These are phyloP conservation scores for Epinotia ramella DNA, from an alignment of 2,888 invertebrate species.

Conservation along the genomic window DNA sequence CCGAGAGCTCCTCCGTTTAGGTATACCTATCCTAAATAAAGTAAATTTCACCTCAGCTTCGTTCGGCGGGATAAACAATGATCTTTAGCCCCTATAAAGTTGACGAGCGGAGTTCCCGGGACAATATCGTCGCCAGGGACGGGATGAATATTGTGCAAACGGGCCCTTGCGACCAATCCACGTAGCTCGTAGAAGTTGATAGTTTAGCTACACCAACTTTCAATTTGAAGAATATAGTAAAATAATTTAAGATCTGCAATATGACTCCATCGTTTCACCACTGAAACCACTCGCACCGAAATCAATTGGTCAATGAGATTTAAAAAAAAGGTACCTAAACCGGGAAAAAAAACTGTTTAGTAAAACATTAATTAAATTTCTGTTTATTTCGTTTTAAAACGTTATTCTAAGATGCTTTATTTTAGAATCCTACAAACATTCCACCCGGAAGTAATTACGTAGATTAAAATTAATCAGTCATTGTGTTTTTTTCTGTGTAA, in stretches of 20 bases:
- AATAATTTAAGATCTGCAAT: neutral
- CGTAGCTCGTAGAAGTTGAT: conserved; percentile 1
- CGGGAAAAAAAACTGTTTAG: no score
- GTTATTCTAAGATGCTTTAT: no score
- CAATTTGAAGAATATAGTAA: conserved; percentile 15
- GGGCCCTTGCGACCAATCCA: conserved; percentile 9
- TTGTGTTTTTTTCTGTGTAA: no score
- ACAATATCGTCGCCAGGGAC: conserved; percentile 24
- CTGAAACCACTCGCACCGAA: neutral
- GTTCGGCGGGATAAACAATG: conserved; percentile 21
- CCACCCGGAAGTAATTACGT: no score
- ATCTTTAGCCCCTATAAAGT: conserved; percentile 26
- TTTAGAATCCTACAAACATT: no score
- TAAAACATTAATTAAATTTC: no score
- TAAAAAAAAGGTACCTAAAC: neutral
- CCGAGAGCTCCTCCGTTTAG: neutral
- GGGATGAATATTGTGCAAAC: conserved; percentile 29
- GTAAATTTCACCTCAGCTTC: conserved; percentile 4
- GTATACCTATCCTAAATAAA: conserved; percentile 2
- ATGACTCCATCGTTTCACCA: neutral
- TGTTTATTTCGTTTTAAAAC: no score
- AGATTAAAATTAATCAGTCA: no score
- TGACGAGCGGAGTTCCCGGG: conserved; percentile 26
- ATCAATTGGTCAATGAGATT: neutral
- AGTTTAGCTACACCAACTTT: conserved; percentile 11